These are phyloP conservation scores for Brassicogethes aeneus DNA, from an alignment of 2,888 invertebrate species.

Conservation along the genomic window DNA sequence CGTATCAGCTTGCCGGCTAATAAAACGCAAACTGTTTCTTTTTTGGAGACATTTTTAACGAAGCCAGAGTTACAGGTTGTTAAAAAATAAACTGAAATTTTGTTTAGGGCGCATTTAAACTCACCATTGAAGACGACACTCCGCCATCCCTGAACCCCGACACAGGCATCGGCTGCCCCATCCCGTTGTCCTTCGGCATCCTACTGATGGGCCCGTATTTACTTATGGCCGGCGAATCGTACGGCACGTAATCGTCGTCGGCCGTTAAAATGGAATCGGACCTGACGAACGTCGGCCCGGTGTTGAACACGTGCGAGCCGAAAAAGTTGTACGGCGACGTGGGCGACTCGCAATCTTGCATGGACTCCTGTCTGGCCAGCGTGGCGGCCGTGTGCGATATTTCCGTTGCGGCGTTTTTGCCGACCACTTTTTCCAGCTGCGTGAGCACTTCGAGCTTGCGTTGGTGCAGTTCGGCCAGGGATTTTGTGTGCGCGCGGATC, in stretches of 20 bases:
- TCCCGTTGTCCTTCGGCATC: conserved; percentile 32
- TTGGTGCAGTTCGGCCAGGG: conserved; percentile 50
- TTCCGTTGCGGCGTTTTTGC: conserved; percentile 40
- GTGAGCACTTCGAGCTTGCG: conserved; percentile 53
- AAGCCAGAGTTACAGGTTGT: conserved; percentile 3
- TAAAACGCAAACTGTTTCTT: too few relatives aligned
- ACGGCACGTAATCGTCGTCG: conserved; percentile 59
- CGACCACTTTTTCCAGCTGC: conserved; percentile 52
- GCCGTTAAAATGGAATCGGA: conserved; percentile 49
- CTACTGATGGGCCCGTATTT: conserved; percentile 64
- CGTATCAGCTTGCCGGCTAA: not conserved
- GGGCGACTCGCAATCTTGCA: conserved; percentile 33
- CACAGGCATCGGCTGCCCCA: conserved; percentile 24
- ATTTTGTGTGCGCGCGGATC: conserved; percentile 40
- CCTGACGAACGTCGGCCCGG: conserved; percentile 40
- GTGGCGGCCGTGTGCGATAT: conserved; percentile 38
- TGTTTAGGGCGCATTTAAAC: conserved; percentile 7
- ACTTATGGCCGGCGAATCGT: conserved; percentile 54
- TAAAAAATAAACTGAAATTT: conserved; percentile 1
- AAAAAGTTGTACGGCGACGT: conserved; percentile 37
- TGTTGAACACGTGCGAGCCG: conserved; percentile 26
- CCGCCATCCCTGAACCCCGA: conserved; percentile 31
- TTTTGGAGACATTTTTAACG: too few relatives aligned
- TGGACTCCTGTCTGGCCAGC: conserved; percentile 36
- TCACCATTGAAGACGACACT: conserved; percentile 32